phyloP scores from a whole-genome alignment of 2,113 vertebrate genomes.

The Maccullochella peelii region DNA sequence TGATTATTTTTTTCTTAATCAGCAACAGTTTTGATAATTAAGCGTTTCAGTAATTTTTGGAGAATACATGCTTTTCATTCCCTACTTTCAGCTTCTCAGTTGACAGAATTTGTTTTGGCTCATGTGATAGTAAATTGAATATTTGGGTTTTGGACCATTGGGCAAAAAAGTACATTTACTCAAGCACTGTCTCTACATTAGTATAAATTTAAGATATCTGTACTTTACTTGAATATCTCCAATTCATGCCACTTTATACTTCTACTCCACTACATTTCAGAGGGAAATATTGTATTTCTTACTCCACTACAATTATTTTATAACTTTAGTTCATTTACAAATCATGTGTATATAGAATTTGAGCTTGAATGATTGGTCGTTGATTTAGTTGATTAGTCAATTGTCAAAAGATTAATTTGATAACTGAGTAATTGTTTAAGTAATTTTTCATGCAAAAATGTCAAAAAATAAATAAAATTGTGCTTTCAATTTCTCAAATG shows the following conservation, averaged over 20 bases:
- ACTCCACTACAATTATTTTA: neutral
- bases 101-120: no score
- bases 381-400: no score
- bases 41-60: neutral
- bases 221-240: neutral
- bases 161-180: neutral
- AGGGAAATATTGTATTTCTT: neutral
- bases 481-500: no score
- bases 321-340: neutral
- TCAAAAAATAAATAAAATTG: neutral
- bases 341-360: no score
- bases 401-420: neutral
- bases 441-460: neutral
- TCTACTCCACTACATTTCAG: neutral
- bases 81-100: neutral
- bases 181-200: no score
- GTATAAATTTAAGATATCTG: neutral
- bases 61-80: neutral
- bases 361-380: no score
- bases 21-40: neutral
- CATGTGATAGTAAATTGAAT: no score
- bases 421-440: neutral
- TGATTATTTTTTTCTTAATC: neutral
- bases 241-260: neutral
- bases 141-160: no score